Evolutionary conservation across 53 echinoderm and acorn worm species (phyloP).

Genomic region (Pentamera pediparva): DNA sequence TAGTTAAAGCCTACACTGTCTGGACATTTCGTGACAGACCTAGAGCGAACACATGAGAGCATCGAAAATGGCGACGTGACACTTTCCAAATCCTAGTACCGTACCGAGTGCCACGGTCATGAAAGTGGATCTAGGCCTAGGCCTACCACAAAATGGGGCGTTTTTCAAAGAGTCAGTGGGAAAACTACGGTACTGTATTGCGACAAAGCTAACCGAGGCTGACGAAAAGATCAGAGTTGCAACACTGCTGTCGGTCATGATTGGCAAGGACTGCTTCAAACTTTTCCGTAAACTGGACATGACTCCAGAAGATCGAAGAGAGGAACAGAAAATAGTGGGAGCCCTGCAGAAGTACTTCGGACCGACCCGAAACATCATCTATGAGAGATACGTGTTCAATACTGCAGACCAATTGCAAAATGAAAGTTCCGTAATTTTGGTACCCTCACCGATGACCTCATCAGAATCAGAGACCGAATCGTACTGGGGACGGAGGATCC

Average conservation of each 20-base stretch:
- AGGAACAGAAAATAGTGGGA: conserved; percentile 17
- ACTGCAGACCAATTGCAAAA: conserved; percentile 29
- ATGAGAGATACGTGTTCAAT: conserved; percentile 35
- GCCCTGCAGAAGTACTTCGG: conserved; percentile 37
- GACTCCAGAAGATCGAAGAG: conserved; percentile 32
- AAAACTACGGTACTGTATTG: conserved; percentile 37
- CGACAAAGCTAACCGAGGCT: conserved; percentile 35
- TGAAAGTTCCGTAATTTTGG: conserved; percentile 37
- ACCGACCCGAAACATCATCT: conserved; percentile 43
- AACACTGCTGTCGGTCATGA: conserved; percentile 15
- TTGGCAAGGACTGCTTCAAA: conserved; percentile 41
- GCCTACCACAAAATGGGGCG: conserved; percentile 38
- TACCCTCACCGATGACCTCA: conserved; percentile 33
- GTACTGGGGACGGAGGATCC: conserved; percentile 22
- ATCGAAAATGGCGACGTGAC: no score
- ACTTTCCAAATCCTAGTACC: no score
- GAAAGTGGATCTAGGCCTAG: conserved; percentile 56
- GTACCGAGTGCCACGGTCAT: conserved; percentile 42
- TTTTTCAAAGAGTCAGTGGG: conserved; percentile 46
- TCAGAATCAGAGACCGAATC: conserved; percentile 30
- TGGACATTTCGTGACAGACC: no score
- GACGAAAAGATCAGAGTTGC: conserved; percentile 29
- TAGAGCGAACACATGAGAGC: no score
- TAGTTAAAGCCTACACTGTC: no score
- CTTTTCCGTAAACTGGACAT: conserved; percentile 30